Base-by-base conservation (phyloP, 2,888 invertebrate genomes). In the Stegana nigrithorax region DNA sequence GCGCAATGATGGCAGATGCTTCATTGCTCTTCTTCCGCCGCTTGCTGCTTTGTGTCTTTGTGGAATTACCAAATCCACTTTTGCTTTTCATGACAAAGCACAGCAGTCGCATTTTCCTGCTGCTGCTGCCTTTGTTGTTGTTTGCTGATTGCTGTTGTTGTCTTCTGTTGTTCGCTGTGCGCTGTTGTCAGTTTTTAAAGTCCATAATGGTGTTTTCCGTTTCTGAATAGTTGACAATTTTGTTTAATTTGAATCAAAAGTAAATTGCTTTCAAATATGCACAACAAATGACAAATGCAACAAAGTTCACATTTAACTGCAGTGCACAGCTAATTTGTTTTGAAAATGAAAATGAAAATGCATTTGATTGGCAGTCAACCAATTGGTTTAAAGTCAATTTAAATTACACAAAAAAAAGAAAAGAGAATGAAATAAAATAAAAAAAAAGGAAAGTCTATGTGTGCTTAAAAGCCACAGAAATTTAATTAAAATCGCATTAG, bases 221-320 rank as follows among this genome's bases (percentile, higher is more conserved):
- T n/a, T n/a, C n/a, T n/a, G n/a, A n/a, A n/a, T n/a, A n/a, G n/a
- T n/a, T n/a, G n/a, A 10, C 10, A 36, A 36, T 36, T 6, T 36
- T 36, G 10, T 8, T n/a, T 36, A 36, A n/a, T n/a, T 39, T 39
- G n/a, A n/a, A 14, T 5, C 12, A 39, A 6, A 39, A 50, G 26
- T 26, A 6, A 7, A 26, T 47, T 47, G n/a, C 25, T 53, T 72
- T 58, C 55, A 66, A 72, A 72, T 71, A 67, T 72, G 67, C 66
- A 58, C 67, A 65, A 70, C 71, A 68, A 69, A 68, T 71, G 78
- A 75, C 68, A 78, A 78, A 78, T 78, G 67, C 68, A 62, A 63
- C 36, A 36, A 36, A 36, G 14, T n/a, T n/a, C n/a, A n/a, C n/a
- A n/a, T n/a, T n/a, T n/a, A n/a, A n/a, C n/a, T n/a, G n/a, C n/a